Evolutionary conservation across 2,113 vertebrate species (phyloP).

Genomic region (Alligator sinensis): DNA sequence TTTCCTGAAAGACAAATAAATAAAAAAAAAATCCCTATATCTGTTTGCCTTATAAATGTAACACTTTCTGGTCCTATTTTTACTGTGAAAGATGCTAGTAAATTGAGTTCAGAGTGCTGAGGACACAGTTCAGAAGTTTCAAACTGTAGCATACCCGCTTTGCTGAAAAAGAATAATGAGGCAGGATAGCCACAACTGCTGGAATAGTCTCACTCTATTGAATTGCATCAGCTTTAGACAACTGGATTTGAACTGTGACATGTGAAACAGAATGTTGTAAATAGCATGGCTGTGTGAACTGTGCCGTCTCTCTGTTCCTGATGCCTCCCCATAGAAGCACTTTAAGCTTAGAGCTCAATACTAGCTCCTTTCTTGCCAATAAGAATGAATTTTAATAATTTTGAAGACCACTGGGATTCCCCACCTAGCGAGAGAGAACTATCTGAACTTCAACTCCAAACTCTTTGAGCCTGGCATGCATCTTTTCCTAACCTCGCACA

Average conservation of each 20-base stretch:
- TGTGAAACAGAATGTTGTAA: constrained; percentile 44
- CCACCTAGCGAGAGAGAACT: not conserved
- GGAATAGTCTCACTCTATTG: constrained; percentile 73
- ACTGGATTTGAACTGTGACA: constrained; percentile 74
- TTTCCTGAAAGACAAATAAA: not conserved
- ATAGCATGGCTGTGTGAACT: not conserved
- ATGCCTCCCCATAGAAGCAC: constrained; percentile 9
- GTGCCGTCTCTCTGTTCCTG: not conserved
- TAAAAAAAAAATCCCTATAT: fast-evolving
- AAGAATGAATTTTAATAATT: constrained; percentile 15
- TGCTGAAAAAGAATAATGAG: constrained; percentile 75
- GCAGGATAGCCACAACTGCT: constrained; percentile 45
- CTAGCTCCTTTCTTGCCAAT: not conserved
- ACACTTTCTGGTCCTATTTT: constrained; percentile 30
- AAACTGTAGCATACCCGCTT: constrained; percentile 67
- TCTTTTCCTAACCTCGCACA: not conserved
- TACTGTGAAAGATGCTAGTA: constrained; percentile 60
- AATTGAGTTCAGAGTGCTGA: constrained; percentile 78
- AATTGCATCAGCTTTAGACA: constrained; percentile 76
- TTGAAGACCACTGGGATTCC: not conserved
- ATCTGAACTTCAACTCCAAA: not conserved
- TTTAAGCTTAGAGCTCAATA: constrained; percentile 31
- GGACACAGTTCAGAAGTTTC: constrained; percentile 79
- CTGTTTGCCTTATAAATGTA: not conserved
- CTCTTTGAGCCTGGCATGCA: not conserved